Conservation (phyloP, 92 coral and sea anemone species). For the Plumapathes pennacea region DNA sequence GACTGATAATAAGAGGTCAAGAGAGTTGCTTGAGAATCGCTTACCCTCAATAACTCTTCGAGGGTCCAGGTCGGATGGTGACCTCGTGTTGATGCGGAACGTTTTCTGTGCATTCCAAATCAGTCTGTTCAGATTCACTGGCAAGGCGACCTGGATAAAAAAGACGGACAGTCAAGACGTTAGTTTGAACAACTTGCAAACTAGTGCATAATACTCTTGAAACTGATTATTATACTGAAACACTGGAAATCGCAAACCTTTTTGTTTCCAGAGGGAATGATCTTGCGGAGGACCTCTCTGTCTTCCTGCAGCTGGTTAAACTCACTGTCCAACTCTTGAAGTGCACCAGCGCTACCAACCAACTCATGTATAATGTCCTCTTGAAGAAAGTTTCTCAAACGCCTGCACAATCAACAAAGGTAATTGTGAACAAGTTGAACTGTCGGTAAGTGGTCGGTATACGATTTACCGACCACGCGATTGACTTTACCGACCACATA, state of each 20-base stretch:
- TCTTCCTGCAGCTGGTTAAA: slow-evolving; percentile 76
- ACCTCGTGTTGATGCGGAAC: slow-evolving; percentile 83
- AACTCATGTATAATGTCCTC: slow-evolving; percentile 94
- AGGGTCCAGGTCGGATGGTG: slow-evolving; percentile 90
- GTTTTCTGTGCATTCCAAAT: slow-evolving; percentile 99
- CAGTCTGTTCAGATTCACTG: slow-evolving; percentile 92
- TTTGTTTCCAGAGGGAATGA: slow-evolving; percentile 92
- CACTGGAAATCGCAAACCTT: slow-evolving; percentile 54
- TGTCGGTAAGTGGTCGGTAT: too few species aligned
- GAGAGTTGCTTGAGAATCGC: not conserved
- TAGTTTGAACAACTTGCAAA: too few species aligned
- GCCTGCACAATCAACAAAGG: slow-evolving; percentile 25
- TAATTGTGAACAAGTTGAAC: not conserved
- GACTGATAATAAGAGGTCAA: not conserved
- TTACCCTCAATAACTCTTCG: slow-evolving; percentile 90
- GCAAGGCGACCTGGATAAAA: slow-evolving; percentile 75
- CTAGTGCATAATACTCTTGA: too few species aligned
- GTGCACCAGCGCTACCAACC: slow-evolving; percentile 83
- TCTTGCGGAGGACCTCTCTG: slow-evolving; percentile 82
- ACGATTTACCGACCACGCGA: too few species aligned
- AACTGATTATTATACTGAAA: not conserved
- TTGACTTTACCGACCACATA: too few species aligned
- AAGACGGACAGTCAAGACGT: too few species aligned
- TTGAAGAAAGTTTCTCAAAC: slow-evolving; percentile 81
- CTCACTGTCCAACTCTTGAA: slow-evolving; percentile 83